These are phyloP conservation scores for Ennomos fuscantarius DNA, from an alignment of 2,888 invertebrate species.

Conservation along the genomic window DNA sequence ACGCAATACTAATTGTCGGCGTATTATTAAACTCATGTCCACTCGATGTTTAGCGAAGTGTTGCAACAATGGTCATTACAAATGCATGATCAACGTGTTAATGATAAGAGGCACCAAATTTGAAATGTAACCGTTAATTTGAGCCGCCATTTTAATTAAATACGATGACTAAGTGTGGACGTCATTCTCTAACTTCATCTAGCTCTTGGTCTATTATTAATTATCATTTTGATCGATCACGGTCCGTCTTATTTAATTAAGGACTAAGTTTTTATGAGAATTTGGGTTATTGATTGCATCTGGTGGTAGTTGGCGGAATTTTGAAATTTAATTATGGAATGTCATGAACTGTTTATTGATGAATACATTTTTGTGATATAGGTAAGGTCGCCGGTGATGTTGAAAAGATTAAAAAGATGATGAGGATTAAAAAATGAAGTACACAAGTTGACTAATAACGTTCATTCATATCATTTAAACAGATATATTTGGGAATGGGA, in stretches of 20 bases:
- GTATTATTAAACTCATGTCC: slow-evolving; percentile 37
- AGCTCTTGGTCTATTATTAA: slow-evolving; percentile 77
- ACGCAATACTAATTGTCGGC: slow-evolving; percentile 58
- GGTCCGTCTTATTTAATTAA: slow-evolving; percentile 79
- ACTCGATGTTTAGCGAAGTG: slow-evolving; percentile 38
- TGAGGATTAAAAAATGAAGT: too few species aligned
- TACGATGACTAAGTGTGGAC: slow-evolving; percentile 81
- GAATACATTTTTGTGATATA: slow-evolving; percentile 25
- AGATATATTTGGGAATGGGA: too few species aligned
- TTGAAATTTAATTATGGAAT: slow-evolving; percentile 23
- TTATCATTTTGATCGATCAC: slow-evolving; percentile 84
- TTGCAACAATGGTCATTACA: slow-evolving; percentile 50
- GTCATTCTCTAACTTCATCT: slow-evolving; percentile 78
- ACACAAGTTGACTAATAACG: too few species aligned
- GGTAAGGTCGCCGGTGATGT: slow-evolving; percentile 30
- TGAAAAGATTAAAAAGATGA: background rate
- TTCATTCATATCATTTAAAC: too few species aligned
- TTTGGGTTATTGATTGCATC: slow-evolving; percentile 63
- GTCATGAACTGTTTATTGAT: slow-evolving; percentile 19
- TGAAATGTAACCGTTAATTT: slow-evolving; percentile 79
- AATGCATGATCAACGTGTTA: slow-evolving; percentile 52
- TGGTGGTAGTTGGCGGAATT: slow-evolving; percentile 32
- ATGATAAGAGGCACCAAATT: slow-evolving; percentile 65
- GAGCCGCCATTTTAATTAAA: slow-evolving; percentile 80
- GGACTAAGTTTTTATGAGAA: slow-evolving; percentile 66